These are phyloP conservation scores for Chinchilla lanigera DNA, from an alignment of 2,113 vertebrate species.

Conservation along the genomic window DNA sequence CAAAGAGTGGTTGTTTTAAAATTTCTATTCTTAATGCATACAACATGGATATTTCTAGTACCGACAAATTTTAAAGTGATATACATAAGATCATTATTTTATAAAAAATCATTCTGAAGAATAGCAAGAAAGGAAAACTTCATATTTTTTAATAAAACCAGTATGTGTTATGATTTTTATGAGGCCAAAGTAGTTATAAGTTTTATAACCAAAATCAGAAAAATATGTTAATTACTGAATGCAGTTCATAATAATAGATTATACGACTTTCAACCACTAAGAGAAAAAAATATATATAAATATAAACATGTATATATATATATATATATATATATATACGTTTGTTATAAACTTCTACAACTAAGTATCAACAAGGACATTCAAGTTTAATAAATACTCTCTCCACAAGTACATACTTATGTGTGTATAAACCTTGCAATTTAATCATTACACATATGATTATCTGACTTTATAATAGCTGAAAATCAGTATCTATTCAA, in stretches of 20 bases:
- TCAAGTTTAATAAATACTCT: not conserved
- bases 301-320: too few relatives aligned
- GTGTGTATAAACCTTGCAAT: not conserved
- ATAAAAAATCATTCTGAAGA: too few relatives aligned
- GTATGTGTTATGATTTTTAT: not conserved
- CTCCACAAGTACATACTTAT: not conserved
- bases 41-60: not conserved
- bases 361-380: not conserved
- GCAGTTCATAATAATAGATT: not conserved
- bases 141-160: not conserved
- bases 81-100: not conserved
- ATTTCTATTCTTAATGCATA: not conserved
- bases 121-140: not conserved
- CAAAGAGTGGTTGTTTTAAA: not conserved
- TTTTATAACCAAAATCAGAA: not conserved
- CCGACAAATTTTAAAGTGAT: not conserved
- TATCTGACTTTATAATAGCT: not conserved
- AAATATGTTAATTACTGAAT: not conserved
- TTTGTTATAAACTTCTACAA: not conserved
- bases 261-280: not conserved
- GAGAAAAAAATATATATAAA: not conserved
- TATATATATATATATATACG: not conserved
- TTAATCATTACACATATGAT: not conserved
- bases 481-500: not conserved
- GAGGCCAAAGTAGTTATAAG: not conserved